Evolutionary conservation across 1,140 invertebrate genomes (phyloP).

Genomic region (Monochamus saltuarius): DNA sequence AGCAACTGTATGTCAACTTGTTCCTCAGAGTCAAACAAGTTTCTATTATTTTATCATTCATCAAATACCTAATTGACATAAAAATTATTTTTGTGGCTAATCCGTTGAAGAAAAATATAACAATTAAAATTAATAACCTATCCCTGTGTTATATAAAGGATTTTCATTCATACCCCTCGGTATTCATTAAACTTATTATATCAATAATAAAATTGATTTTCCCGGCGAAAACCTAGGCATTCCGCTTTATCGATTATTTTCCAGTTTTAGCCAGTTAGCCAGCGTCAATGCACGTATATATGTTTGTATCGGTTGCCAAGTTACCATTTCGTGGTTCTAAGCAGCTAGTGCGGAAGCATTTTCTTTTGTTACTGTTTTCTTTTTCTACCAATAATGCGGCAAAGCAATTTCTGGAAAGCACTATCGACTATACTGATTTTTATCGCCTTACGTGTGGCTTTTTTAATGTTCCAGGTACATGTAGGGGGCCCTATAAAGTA

Average conservation of each 20-base stretch:
- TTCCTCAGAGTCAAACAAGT: no score
- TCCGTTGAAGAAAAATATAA: neutral
- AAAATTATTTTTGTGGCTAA: no score
- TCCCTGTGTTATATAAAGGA: neutral
- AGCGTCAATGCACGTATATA: slow-evolving; percentile 42
- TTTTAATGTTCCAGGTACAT: slow-evolving; percentile 18
- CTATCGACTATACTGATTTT: slow-evolving; percentile 28
- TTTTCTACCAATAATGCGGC: slow-evolving; percentile 32
- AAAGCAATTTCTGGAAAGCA: slow-evolving; percentile 32
- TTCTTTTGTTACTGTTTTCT: slow-evolving; percentile 30
- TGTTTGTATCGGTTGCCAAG: slow-evolving; percentile 49
- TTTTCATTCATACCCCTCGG: slow-evolving; percentile 17
- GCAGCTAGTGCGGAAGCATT: slow-evolving; percentile 32
- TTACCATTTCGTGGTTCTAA: slow-evolving; percentile 43
- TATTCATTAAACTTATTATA: slow-evolving; percentile 18
- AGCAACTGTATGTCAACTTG: no score
- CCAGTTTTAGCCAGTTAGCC: slow-evolving; percentile 41
- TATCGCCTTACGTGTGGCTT: slow-evolving; percentile 25
- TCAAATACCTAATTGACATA: no score
- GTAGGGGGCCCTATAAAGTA: no score
- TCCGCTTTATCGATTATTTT: slow-evolving; percentile 47
- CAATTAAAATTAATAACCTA: neutral
- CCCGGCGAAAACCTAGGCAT: slow-evolving; percentile 39
- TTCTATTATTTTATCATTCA: no score
- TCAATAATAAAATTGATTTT: slow-evolving; percentile 43